Conservation (phyloP, 2,888 invertebrate species). For the Melikaiella ostensackeni region DNA sequence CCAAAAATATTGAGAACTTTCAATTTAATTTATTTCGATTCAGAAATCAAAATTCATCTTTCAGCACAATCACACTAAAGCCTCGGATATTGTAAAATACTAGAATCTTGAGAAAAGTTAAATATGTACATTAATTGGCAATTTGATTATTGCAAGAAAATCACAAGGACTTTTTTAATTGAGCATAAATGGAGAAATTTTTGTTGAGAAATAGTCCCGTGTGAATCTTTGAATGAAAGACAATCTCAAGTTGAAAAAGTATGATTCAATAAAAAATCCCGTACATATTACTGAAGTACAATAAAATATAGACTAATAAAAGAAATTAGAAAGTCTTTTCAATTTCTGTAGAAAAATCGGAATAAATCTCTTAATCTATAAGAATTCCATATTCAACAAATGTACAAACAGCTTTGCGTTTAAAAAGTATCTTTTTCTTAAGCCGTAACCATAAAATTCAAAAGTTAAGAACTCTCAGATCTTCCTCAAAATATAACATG, state of each 20-base stretch:
- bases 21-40: background rate
- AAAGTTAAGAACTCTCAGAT: background rate
- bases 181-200: slow-evolving; percentile 8
- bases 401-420: background rate
- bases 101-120: background rate
- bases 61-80: background rate
- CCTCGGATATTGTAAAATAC: slow-evolving; percentile 1
- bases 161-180: background rate
- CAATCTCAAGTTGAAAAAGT: background rate
- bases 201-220: background rate
- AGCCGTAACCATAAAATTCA: slow-evolving; percentile 5
- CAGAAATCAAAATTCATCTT: background rate
- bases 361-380: slow-evolving; percentile 16
- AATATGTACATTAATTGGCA: background rate
- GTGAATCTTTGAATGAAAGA: background rate
- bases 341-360: slow-evolving; percentile 1
- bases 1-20: slow-evolving; percentile 2
- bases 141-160: background rate
- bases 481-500: background rate
- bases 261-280: background rate
- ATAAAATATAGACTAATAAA: slow-evolving; percentile 1
- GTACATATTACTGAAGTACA: too few species aligned
- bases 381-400: slow-evolving; percentile 9
- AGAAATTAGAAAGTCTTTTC: background rate
- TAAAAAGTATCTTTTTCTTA: background rate